phyloP scores from a whole-genome alignment of 2,888 invertebrate species.

The Sycophila texana region DNA sequence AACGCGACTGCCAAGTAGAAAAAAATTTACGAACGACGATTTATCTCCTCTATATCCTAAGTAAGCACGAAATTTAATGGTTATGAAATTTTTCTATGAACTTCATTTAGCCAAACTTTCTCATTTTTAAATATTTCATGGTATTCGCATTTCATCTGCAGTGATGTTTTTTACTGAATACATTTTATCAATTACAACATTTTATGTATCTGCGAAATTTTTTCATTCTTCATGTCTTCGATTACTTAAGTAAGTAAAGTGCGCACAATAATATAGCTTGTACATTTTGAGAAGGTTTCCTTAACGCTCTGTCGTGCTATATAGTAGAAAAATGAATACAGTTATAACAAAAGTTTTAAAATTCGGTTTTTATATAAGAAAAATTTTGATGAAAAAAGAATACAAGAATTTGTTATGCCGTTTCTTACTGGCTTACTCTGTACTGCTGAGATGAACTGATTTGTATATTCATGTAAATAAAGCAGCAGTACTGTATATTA shows the following conservation, averaged over 20 bases:
- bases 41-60: conserved; percentile 30
- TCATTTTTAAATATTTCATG: not conserved
- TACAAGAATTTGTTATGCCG: conserved; percentile 17
- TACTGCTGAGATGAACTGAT: conserved; percentile 44
- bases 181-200: not conserved
- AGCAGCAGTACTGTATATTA: conserved; percentile 54
- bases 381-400: conserved; percentile 3
- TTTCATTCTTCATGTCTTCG: too few species aligned
- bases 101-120: not conserved
- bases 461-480: conserved; percentile 58
- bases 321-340: not conserved
- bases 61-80: conserved; percentile 1
- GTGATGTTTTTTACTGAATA: not conserved
- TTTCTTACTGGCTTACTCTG: conserved; percentile 36
- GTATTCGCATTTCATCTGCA: too few species aligned
- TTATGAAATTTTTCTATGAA: not conserved
- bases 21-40: not conserved
- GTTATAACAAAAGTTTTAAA: conserved; percentile 14
- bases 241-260: conserved; percentile 30
- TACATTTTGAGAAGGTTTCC: conserved; percentile 34
- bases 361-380: conserved; percentile 21
- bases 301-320: conserved; percentile 30
- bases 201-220: not conserved
- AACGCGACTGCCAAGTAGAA: conserved; percentile 22
- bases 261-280: conserved; percentile 52